Conservation (phyloP, 2,113 vertebrate species). For the Calyptomena viridis region DNA sequence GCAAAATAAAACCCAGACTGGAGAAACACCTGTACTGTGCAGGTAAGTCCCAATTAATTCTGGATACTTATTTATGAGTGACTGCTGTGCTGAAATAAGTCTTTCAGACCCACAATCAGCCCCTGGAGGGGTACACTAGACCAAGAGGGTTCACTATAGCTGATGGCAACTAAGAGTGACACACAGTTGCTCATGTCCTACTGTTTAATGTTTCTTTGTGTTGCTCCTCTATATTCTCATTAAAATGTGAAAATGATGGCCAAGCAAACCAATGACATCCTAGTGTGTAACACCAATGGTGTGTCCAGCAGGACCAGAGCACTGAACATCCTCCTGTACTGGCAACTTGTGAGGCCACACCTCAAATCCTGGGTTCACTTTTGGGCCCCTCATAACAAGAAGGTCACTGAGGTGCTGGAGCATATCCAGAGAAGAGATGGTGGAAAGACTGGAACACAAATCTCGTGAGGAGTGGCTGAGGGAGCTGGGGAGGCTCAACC, state of each 20-base stretch:
- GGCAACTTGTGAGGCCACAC: neutral
- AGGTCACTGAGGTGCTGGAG: neutral
- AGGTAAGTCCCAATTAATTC: neutral
- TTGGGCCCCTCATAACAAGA: neutral
- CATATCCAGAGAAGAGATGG: neutral
- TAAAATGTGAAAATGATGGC: neutral
- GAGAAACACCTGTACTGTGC: neutral
- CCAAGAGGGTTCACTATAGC: neutral
- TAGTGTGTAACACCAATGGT: neutral
- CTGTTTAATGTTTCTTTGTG: neutral
- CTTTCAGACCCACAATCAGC: neutral
- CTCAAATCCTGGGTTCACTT: neutral
- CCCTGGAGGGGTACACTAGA: neutral
- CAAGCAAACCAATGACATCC: neutral
- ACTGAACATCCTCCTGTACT: neutral
- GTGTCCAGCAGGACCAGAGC: neutral
- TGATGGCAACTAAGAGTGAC: neutral
- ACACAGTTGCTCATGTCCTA: neutral
- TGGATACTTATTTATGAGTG: rapidly evolving
- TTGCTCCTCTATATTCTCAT: neutral
- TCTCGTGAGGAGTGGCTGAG: neutral
- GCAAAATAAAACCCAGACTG: neutral
- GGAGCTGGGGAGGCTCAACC: neutral
- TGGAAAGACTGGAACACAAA: neutral
- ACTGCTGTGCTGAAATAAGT: neutral